Base-by-base conservation (phyloP, 2,113 vertebrate genomes). In the Gracilinanus agilis region DNA sequence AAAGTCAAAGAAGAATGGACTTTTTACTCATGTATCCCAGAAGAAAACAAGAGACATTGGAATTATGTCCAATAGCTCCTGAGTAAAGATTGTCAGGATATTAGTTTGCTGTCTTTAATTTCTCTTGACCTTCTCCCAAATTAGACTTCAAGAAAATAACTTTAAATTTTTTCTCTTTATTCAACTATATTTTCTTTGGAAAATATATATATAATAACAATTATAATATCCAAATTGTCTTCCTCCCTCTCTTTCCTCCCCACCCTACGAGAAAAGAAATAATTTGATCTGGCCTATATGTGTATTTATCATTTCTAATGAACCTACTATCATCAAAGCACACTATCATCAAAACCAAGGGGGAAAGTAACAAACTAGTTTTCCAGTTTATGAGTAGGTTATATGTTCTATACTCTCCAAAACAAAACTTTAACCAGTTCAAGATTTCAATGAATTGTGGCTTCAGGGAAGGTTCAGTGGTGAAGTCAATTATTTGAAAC, bases 101-200 rank as follows among this genome's bases (percentile, higher is more conserved):
- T 95, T 29, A 92, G 23, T 96, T 96, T 96, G 34, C 34, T 94
- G 0, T 96, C 19, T 34, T n/a, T 24, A 94, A n/a, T 90, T 83
- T 94, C 0, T 0, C 54, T 95, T 97, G 96, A 90, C 58, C 91
- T 96, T 97, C 93, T 96, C 34, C 89, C 90, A 90, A 93, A 83
- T 90, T 3, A 93, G 54, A n/a, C 21, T 94, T 92, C 67, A 95
- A 96, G 95, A 92, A 98, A 97, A 97, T 94, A 11, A 95, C 94
- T 98, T 94, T 97, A 88, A 49, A 3, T 49, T 49, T 49, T 49
- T 49, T 49, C 49, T 49, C 2, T 49, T 49, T 49, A 49, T 49
- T 49, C 49, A 49, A 49, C 2, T 49, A 49, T 49, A 49, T 49
- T 49, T 49, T 49, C 2, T 49, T 49, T 49, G 2, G 49, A 5